These are phyloP conservation scores for Thecocarcelia acutangulata DNA, from an alignment of 2,888 invertebrate genomes.

Conservation along the genomic window DNA sequence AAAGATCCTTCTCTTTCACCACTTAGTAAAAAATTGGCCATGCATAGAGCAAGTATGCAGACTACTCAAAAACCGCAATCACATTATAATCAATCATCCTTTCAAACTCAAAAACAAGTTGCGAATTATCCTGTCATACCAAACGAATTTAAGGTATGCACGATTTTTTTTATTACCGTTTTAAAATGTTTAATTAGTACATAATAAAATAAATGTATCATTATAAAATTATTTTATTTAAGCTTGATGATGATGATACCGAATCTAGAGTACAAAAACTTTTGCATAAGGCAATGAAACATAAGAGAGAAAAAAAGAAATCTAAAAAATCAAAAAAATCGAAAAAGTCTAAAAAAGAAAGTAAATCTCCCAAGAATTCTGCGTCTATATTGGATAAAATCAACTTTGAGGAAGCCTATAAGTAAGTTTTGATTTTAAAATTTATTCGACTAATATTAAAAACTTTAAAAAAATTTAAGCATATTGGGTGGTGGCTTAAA, in stretches of 20 bases:
- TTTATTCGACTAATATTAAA: neutral
- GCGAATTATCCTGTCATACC: conserved; percentile 38
- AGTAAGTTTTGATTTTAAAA: conserved; percentile 81
- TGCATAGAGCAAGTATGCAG: conserved; percentile 82
- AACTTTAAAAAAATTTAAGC: conserved; percentile 11
- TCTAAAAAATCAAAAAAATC: conserved; percentile 83
- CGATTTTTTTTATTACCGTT: neutral
- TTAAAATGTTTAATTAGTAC: neutral
- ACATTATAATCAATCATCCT: conserved; percentile 87
- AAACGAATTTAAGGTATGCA: conserved; percentile 70
- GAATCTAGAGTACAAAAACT: conserved; percentile 93
- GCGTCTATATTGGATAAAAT: conserved; percentile 85
- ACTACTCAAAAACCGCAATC: conserved; percentile 64
- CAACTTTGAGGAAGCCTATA: conserved; percentile 86
- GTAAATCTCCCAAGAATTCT: conserved; percentile 78
- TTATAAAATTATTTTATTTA: neutral
- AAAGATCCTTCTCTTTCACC: conserved; percentile 90
- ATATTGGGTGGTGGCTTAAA: conserved; percentile 77
- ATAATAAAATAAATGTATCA: neutral
- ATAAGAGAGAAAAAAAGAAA: conserved; percentile 85
- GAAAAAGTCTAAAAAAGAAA: conserved; percentile 81
- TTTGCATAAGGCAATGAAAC: conserved; percentile 90
- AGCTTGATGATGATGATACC: conserved; percentile 89
- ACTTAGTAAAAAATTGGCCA: conserved; percentile 91
- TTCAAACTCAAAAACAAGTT: conserved; percentile 70